Base-by-base conservation (phyloP, 2,888 invertebrate genomes). In the Leptopterna dolabrata region DNA sequence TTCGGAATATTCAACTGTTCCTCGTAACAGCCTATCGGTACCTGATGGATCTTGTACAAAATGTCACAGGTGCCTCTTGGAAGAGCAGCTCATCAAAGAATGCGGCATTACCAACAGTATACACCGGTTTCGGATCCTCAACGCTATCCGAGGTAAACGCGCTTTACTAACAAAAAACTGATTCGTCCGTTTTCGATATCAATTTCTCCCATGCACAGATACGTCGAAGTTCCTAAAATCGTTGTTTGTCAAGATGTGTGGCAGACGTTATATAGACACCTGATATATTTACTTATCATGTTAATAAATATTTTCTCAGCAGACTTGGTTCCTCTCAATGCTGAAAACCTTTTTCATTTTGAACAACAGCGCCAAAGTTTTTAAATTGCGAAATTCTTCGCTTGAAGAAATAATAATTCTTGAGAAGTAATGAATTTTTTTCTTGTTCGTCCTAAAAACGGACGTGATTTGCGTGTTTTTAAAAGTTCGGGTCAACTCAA, bases 21-120 rank as follows among this genome's bases (percentile, higher is more conserved):
- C n/a, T n/a, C n/a, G n/a, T n/a, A n/a, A n/a, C n/a, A n/a, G n/a
- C n/a, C n/a, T n/a, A n/a, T n/a, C n/a, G n/a, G n/a, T n/a, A n/a
- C n/a, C n/a, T 36, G 7, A 36, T 7, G 7, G 7, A 36, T 36
- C 36, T 36, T 36, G 36, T 36, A 36, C 36, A 7, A 36, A 36
- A 4, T 36, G 36, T 76, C 27, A 16, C 63, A 80, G 91, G 87
- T 92, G 91, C 76, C 90, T 99, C 36, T 96, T 96, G 73, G 98
- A 99, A 91, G 99, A 99, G 90, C 98, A 99, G 92, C 93, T 99
- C 88, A 93, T 95, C 89, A 94, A 94, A 43, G 99, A 99, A 92
- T 99, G 99, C 92, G 95, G 96, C 89, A 98, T 99, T 90, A 93
- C 93, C 80, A 99, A 99, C 92, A 98, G 98, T 90, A 98, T 99